phyloP scores from a whole-genome alignment of 2,888 invertebrate species.

The Xanthia togata region DNA sequence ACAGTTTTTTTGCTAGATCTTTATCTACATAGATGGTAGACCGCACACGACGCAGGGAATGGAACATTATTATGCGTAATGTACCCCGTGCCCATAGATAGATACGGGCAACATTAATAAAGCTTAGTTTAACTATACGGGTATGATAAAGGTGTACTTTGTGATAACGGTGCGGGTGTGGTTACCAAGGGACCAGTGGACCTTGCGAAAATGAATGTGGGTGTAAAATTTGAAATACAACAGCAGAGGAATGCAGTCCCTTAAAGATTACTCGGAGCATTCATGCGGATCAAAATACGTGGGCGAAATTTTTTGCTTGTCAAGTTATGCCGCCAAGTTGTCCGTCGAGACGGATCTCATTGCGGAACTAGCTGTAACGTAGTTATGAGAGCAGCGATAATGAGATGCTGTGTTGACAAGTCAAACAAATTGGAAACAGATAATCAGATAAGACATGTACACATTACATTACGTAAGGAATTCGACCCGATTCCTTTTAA shows the following conservation, averaged over 20 bases:
- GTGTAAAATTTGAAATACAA: conserved; percentile 65
- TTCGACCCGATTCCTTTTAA: conserved; percentile 43
- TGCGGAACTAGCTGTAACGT: conserved; percentile 70
- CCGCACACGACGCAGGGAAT: conserved; percentile 72
- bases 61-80: conserved; percentile 60
- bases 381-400: conserved; percentile 65
- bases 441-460: conserved; percentile 60
- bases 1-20: conserved; percentile 67
- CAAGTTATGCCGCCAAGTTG: conserved; percentile 55
- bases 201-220: conserved; percentile 73
- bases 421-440: conserved; percentile 60
- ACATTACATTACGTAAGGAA: conserved; percentile 55
- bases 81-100: conserved; percentile 48
- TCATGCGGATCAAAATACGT: conserved; percentile 69
- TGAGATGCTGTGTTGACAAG: conserved; percentile 63
- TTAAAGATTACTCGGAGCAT: conserved; percentile 63
- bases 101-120: conserved; percentile 58
- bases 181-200: conserved; percentile 69
- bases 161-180: conserved; percentile 71
- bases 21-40: conserved; percentile 68
- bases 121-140: conserved; percentile 59
- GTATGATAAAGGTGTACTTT: conserved; percentile 66
- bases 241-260: conserved; percentile 68
- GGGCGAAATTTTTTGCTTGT: conserved; percentile 63
- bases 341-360: conserved; percentile 68